phyloP scores from a whole-genome alignment of 2,113 vertebrate species.

The Oostethus manadensis region DNA sequence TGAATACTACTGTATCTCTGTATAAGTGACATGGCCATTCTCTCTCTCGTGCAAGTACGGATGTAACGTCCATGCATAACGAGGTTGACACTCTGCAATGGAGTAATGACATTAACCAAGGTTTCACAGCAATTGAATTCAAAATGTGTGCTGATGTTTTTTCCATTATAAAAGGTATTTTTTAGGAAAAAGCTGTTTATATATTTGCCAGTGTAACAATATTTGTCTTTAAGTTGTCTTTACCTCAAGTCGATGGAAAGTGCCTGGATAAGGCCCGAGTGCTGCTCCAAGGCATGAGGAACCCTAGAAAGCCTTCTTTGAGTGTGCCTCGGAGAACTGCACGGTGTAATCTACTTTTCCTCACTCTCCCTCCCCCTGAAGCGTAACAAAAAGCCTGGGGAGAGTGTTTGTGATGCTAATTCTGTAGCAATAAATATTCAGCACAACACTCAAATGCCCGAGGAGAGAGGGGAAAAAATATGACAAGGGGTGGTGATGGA shows the following conservation, averaged over 20 bases:
- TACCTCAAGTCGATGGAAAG: conserved; percentile 31
- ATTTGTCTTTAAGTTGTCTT: conserved; percentile 18
- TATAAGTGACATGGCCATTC: too few species aligned
- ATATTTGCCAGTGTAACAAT: too few species aligned
- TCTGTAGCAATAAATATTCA: conserved; percentile 59
- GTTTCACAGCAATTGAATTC: too few species aligned
- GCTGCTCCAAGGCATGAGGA: conserved; percentile 36
- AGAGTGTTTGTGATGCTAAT: conserved; percentile 66
- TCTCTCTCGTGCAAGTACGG: too few species aligned
- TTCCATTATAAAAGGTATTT: too few species aligned
- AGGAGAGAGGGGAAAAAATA: conserved; percentile 33
- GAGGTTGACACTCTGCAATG: too few species aligned
- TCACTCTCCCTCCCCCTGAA: conserved; percentile 46
- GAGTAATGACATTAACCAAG: too few species aligned
- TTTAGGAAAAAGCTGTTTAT: too few species aligned
- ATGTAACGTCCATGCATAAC: too few species aligned
- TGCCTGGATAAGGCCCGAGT: conserved; percentile 46
- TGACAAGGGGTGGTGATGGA: conserved; percentile 26
- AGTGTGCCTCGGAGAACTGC: conserved; percentile 45
- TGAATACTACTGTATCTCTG: too few species aligned
- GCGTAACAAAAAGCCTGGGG: conserved; percentile 53
- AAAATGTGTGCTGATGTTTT: too few species aligned
- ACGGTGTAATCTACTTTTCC: conserved; percentile 55
- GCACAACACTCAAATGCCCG: conserved; percentile 45
- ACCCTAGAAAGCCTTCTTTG: conserved; percentile 56